Evolutionary conservation across 2,797 vertebrate genomes (phyloP).

Genomic region (Pempheris klunzingeri): DNA sequence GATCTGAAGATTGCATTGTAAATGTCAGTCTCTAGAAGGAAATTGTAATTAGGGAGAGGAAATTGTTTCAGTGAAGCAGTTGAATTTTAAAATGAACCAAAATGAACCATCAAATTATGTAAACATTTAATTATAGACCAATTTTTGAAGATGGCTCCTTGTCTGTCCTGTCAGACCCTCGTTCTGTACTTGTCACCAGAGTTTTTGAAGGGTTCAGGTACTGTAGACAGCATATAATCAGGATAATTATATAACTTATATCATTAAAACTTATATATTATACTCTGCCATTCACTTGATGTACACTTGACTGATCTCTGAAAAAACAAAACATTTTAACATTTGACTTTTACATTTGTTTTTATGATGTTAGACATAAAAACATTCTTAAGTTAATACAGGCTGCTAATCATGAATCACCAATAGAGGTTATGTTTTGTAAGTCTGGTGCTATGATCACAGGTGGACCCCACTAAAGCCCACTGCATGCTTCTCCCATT

Average conservation of each 20-base stretch:
- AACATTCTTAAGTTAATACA: background rate
- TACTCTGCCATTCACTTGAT: constrained; percentile 18
- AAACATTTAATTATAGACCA: constrained; percentile 96
- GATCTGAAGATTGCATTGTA: constrained; percentile 92
- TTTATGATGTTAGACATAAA: background rate
- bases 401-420: background rate
- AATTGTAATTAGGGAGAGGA: constrained; percentile 99
- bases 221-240: constrained; percentile 46
- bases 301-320: constrained; percentile 11
- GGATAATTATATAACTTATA: constrained; percentile 34
- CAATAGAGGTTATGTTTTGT: background rate
- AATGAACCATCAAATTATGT: constrained; percentile 89
- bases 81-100: constrained; percentile 95
- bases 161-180: constrained; percentile 72
- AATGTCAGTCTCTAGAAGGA: constrained; percentile 96
- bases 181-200: constrained; percentile 61
- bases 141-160: constrained; percentile 88
- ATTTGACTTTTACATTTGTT: background rate
- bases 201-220: constrained; percentile 60
- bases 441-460: background rate
- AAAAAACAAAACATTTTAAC: constrained; percentile 9
- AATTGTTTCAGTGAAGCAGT: constrained; percentile 96
- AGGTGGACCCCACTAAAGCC: background rate
- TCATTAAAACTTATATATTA: background rate
- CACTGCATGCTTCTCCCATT: background rate